These are phyloP conservation scores for Sigmodon hispidus DNA, from an alignment of 2,113 vertebrate species.

Conservation along the genomic window DNA sequence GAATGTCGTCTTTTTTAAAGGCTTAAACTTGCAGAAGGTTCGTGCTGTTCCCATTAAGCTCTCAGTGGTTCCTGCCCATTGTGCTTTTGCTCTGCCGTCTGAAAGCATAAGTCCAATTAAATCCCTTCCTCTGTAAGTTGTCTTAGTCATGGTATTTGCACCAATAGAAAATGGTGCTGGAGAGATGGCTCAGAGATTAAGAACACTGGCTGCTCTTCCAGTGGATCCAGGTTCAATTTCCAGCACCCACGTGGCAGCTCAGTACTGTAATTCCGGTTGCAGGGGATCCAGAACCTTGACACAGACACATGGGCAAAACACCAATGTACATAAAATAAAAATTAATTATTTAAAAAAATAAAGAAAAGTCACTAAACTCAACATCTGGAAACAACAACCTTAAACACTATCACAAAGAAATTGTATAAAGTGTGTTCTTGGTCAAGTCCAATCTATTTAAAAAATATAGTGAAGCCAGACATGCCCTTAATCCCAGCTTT, in stretches of 20 bases:
- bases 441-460: not conserved
- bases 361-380: not conserved
- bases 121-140: not conserved
- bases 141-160: not conserved
- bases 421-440: not conserved
- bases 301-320: no score
- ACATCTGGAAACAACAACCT: not conserved
- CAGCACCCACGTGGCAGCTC: no score
- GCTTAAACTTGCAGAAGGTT: no score
- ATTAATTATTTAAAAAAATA: no score
- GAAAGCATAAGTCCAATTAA: not conserved
- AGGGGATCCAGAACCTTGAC: no score
- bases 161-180: not conserved
- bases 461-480: not conserved
- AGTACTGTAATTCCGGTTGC: no score
- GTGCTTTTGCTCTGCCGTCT: not conserved
- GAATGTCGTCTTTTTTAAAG: not conserved
- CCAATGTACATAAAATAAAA: no score
- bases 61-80: not conserved
- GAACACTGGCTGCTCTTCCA: no score
- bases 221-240: no score
- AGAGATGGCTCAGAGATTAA: no score
- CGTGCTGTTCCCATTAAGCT: not conserved
- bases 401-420: no score
- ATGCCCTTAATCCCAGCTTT: no score